Percentiles rank a stretch among this genome's conserved stretches.
These are phyloP conservation scores for Marronus borbonicus DNA, from an alignment of 2,888 invertebrate genomes.

Conservation along the genomic window DNA sequence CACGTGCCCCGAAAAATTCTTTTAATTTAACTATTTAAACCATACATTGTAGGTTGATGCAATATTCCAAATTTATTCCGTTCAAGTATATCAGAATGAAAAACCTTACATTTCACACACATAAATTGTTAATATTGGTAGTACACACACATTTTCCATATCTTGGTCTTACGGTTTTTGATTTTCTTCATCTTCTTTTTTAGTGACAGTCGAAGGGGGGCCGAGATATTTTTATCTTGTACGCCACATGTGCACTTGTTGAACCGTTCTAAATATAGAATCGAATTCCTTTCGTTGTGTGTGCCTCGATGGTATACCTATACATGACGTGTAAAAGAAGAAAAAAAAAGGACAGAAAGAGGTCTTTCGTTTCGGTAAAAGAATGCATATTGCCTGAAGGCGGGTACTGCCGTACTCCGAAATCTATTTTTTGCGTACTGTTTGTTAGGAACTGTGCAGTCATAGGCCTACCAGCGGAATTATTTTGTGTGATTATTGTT, in stretches of 20 bases:
- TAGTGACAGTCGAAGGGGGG: constrained; percentile 31
- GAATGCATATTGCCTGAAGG: constrained; percentile 29
- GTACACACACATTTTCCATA: no score
- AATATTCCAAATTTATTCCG: no score
- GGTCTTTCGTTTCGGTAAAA: constrained; percentile 19
- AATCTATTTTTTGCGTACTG: constrained; percentile 24
- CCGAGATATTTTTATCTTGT: constrained; percentile 39
- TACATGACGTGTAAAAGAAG: constrained; percentile 23
- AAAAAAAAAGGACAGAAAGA: constrained; percentile 27
- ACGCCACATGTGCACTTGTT: constrained; percentile 47
- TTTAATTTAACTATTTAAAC: no score
- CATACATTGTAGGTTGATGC: no score
- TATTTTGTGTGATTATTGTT: not conserved
- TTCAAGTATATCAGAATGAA: no score
- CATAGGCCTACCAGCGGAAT: not conserved
- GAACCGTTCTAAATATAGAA: constrained; percentile 47
- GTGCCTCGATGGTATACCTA: constrained; percentile 16
- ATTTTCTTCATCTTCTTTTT: not conserved
- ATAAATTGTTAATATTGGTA: no score
- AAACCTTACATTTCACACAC: no score
- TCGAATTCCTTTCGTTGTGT: constrained; percentile 35
- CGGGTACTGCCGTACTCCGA: constrained; percentile 14
- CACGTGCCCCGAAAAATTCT: no score
- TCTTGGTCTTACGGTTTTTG: no score
- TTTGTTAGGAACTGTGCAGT: not conserved